Evolutionary conservation across 2,888 invertebrate species (phyloP), one percentile per base, ranked within the genome.

Genomic region (Plebejus melissa): DNA sequence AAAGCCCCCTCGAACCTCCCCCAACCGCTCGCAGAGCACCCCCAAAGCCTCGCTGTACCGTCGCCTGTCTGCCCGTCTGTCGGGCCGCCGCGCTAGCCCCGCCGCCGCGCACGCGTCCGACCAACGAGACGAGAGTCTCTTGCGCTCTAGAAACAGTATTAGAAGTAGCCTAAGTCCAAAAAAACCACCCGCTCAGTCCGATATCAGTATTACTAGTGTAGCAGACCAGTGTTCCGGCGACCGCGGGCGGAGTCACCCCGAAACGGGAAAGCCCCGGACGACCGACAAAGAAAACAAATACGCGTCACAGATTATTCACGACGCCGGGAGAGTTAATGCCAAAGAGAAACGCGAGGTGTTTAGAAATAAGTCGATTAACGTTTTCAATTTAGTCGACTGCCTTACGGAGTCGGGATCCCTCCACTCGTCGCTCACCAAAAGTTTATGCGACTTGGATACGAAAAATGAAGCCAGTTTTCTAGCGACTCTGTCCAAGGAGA

Each of bases 261-360:
- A 90, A 77, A 79, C 84, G 76, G 83, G 86, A 38, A 88, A 86
- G 78, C 84, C 84, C 80, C 88, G 87, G 82, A 82, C 81, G 77
- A 85, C 82, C 78, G 88, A 88, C 79, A 93, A 93, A 83, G 93
- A 93, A 83, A 93, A 93, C 78, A 89, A 89, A 79, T 86, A 88
- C 74, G 78, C 85, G 77, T 82, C 87, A 41, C 87, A 86, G 78
- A 79, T 86, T 41, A 81, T 87, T 75, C 85, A 88, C 50, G 86
- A 84, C 60, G 82, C 86, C 50, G 80, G 85, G 79, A 86, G 83
- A 83, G 79, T 82, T 75, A 86, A 85, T 79, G 82, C 81, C 76
- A 91, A 90, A 82, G 90, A 90, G 82, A 93, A 93, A 79, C 85
- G 93, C 83, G 93, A 93, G 85, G 93, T 93, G 32, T 93, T 93